A percentile compares a stretch with the other conserved stretches of the same genome.
Evolutionary conservation across 2,888 invertebrate species (phyloP).

Genomic region (Drosophila prostipennis): DNA sequence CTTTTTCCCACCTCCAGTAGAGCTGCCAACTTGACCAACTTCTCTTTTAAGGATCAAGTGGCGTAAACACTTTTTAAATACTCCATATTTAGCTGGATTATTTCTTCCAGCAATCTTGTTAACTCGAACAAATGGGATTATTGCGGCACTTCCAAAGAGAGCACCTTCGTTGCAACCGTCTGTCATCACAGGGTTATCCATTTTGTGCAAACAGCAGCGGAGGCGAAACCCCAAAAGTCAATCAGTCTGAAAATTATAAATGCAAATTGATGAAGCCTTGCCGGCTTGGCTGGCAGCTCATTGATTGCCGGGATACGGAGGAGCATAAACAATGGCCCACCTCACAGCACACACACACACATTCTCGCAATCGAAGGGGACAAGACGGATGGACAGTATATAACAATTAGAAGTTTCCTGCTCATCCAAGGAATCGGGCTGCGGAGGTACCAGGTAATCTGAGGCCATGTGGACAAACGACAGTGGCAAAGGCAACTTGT

Average conservation of each 20-base stretch:
- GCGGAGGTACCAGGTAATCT: conserved; percentile 13
- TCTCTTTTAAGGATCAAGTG: no score
- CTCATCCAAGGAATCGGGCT: conserved; percentile 28
- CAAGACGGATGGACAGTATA: conserved; percentile 36
- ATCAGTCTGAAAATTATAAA: conserved; percentile 59
- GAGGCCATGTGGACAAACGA: conserved; percentile 19
- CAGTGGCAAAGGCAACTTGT: conserved; percentile 73
- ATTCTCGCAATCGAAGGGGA: conserved; percentile 8
- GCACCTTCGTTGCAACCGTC: conserved; percentile 6
- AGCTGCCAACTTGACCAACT: no score
- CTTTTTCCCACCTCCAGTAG: no score
- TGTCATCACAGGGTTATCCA: conserved; percentile 30
- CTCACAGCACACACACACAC: neutral
- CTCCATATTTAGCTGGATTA: no score
- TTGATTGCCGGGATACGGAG: conserved; percentile 49
- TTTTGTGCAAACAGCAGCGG: conserved; percentile 10
- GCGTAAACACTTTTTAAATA: no score
- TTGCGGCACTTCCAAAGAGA: neutral
- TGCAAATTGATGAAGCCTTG: conserved; percentile 59
- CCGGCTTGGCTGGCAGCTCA: conserved; percentile 39
- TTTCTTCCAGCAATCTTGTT: neutral
- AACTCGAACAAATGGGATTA: neutral
- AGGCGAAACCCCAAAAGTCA: conserved; percentile 18
- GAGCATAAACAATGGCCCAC: conserved; percentile 45
- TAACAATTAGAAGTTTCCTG: conserved; percentile 71